Evolutionary conservation across 35 echinoderm and acorn worm genomes (phyloP), one percentile per base, ranked within the genome.

Genomic region (Acanthaster planci): DNA sequence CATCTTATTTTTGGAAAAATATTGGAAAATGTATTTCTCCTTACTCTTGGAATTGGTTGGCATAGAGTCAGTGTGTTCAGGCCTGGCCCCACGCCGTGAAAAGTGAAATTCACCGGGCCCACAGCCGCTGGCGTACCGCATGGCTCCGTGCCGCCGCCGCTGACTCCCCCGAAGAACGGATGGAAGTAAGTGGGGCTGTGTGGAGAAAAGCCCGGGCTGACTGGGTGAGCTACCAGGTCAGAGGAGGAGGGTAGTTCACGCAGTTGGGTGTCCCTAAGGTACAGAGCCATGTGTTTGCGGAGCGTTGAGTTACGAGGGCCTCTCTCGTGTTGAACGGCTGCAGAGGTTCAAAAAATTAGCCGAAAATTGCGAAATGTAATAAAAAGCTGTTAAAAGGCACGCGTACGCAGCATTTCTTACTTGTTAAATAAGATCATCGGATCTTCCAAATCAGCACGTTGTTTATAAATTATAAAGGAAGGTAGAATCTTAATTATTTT

Each of bases 291-390:
- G 37, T 99, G 96, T 85, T 99, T 99, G 52, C 89, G 89, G 60
- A 99, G 93, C 0, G 96, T 99, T 2, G 96, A 99, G 67, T 99
- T 99, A 26, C 96, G 76, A 31, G 96, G 96, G 21, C 96, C 96
- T 79, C 96, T 60, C 60, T 99, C 96, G 67, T 99, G 96, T 76
- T 99, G 96, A n/a, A 99, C 96, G 37, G 96, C 96, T 99, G 89
- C 9, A 83, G 16, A 51, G 81, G 68, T 27, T 55, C 37, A 84
- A 27, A 40, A 39, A 83, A 29, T 39, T 3, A 3, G 5, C 36
- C 22, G 15, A 78, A 78, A 39, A 15, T 39, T 15, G 38, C 1
- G n/a, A n/a, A 79, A 2, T 3, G 14, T 37, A n/a, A n/a, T 19
- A 39, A 0, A 79, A 7, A 79, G 8, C 8, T 37, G 22, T 47